phyloP scores from a whole-genome alignment of 2,888 invertebrate genomes.

The Noctua pronuba region DNA sequence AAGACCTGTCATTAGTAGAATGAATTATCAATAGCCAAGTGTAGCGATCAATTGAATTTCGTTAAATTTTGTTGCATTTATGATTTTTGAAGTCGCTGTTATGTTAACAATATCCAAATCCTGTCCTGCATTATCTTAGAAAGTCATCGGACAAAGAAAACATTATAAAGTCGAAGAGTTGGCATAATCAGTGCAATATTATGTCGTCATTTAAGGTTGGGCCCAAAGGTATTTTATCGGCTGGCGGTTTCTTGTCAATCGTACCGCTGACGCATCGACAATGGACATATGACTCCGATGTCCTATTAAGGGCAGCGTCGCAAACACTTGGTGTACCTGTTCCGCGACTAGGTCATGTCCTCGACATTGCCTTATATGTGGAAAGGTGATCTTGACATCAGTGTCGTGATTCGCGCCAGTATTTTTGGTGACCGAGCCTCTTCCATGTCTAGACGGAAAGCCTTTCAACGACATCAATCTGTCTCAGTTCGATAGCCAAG shows the following conservation, averaged over 20 bases:
- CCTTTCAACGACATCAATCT: constrained; percentile 33
- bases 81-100: neutral
- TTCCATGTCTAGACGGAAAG: constrained; percentile 22
- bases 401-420: constrained; percentile 46
- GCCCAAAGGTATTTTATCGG: constrained; percentile 34
- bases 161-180: neutral
- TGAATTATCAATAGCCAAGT: neutral
- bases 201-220: neutral
- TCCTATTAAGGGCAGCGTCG: constrained; percentile 26
- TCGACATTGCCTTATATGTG: constrained; percentile 37
- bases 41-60: neutral
- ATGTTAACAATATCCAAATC: neutral
- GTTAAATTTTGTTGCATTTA: neutral
- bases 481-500: constrained; percentile 38
- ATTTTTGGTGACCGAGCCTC: constrained; percentile 51
- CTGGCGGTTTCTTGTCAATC: constrained; percentile 20
- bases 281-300: constrained; percentile 16
- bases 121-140: neutral
- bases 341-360: constrained; percentile 34
- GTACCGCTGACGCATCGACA: constrained; percentile 1
- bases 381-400: constrained; percentile 54
- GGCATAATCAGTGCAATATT: constrained; percentile 2
- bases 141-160: constrained; percentile 11
- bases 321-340: constrained; percentile 28
- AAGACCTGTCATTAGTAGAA: neutral